Evolutionary conservation across 2,113 vertebrate genomes (phyloP), one percentile per base, ranked within the genome.

Genomic region (Chloroceryle aenea): DNA sequence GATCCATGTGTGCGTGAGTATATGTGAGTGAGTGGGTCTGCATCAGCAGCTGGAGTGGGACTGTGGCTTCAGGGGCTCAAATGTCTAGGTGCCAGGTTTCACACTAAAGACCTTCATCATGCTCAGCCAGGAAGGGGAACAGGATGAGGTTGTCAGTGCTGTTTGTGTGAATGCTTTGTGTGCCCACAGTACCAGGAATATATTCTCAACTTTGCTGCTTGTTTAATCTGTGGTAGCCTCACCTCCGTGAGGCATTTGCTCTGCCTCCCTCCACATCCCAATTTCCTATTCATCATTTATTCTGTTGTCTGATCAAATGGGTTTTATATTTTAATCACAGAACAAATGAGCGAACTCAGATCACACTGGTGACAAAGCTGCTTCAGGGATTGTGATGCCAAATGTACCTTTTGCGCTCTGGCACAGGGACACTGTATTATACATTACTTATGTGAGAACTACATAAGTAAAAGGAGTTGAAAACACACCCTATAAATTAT

Each of bases 51-150:
- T 89, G 47, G 14, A 75, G 4, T 75, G n/a, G 7, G 22, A 3
- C 56, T 71, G 36, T 22, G 15, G 19, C 1, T 0, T 26, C 1
- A 1, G 14, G 25, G n/a, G 9, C 45, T 47, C 38, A 40, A 13
- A 30, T 12, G 6, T 40, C 36, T n/a, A 40, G 26, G 13, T 79
- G 36, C 30, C 58, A 53, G 45, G 4, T 77, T 77, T 88, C 58
- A 53, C 52, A 23, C 19, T 43, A 69, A 32, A 58, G 27, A 58
- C 38, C 18, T 83, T 84, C 30, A 73, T 36, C 30, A 27, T 43
- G 22, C 22, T 68, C 38, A 68, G 34, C 22, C 53, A 47, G 58
- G 47, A 76, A 47, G 20, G n/a, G 38, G 34, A 64, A 40, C 23
- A 43, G 47, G 15, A 26, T 78, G 22, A 67, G 30, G 26, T 45